These are phyloP conservation scores for Clarias laeviceps DNA, from an alignment of 2,797 vertebrate species.

Conservation along the genomic window DNA sequence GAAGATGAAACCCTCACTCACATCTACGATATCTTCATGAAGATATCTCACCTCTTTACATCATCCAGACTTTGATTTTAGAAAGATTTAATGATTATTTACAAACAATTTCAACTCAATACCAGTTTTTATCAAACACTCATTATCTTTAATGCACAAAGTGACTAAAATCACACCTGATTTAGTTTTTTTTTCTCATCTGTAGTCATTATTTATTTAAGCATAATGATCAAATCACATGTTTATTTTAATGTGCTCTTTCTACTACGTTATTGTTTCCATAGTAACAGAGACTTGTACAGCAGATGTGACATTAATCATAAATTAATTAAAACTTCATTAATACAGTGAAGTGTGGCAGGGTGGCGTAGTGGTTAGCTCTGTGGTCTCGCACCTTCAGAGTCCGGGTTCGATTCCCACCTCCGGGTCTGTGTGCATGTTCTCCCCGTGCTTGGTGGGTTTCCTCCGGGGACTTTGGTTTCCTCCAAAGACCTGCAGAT, in stretches of 20 bases:
- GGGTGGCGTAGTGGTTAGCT: too few relatives aligned
- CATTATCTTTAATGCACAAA: background rate
- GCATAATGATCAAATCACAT: background rate
- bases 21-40: background rate
- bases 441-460: too few relatives aligned
- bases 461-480: too few relatives aligned
- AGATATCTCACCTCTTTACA: background rate
- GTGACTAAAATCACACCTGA: background rate
- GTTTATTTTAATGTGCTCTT: background rate
- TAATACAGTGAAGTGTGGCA: too few relatives aligned
- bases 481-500: too few relatives aligned
- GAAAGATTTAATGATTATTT: too few relatives aligned
- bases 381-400: too few relatives aligned
- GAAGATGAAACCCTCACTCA: background rate
- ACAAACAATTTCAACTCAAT: background rate
- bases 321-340: too few relatives aligned
- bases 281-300: background rate
- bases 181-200: background rate
- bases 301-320: too few relatives aligned
- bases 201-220: conserved; percentile 3
- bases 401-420: too few relatives aligned
- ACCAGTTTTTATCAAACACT: background rate
- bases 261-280: background rate
- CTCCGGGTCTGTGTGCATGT: too few relatives aligned
- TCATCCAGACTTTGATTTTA: background rate